Percentiles rank a stretch among this genome's conserved stretches.
Evolutionary conservation across 2,888 invertebrate genomes (phyloP).

Genomic region (Drosophila kambysellisi): DNA sequence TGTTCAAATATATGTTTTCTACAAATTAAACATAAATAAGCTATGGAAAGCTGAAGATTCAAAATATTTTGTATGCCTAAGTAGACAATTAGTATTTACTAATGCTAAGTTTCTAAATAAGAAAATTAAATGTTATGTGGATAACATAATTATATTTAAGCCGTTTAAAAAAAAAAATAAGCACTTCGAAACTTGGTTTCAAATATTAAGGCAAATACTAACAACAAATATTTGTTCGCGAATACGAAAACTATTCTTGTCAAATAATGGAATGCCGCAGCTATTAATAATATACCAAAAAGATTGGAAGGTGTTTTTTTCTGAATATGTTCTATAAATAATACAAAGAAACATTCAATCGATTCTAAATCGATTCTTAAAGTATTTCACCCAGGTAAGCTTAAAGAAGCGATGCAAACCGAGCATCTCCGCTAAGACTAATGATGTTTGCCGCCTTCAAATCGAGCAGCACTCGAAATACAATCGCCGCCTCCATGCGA

Average conservation of each 20-base stretch:
- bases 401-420: slow-evolving; percentile 42
- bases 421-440: slow-evolving; percentile 52
- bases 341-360: not conserved
- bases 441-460: slow-evolving; percentile 65
- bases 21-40: too few relatives aligned
- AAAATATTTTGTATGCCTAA: too few relatives aligned
- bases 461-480: slow-evolving; percentile 66
- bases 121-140: not conserved
- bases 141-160: not conserved
- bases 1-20: too few relatives aligned
- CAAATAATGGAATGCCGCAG: not conserved
- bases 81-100: too few relatives aligned
- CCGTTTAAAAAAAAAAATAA: not conserved
- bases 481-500: slow-evolving; percentile 61
- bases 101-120: too few relatives aligned
- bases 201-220: not conserved
- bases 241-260: not conserved
- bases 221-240: not conserved
- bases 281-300: not conserved
- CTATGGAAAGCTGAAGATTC: too few relatives aligned
- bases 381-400: not conserved
- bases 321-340: not conserved
- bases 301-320: not conserved
- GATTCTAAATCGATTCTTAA: not conserved
- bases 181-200: not conserved